Evolutionary conservation across 2,888 invertebrate species (phyloP), one percentile per base, ranked within the genome.

Genomic region (Caenorhabditis becei): DNA sequence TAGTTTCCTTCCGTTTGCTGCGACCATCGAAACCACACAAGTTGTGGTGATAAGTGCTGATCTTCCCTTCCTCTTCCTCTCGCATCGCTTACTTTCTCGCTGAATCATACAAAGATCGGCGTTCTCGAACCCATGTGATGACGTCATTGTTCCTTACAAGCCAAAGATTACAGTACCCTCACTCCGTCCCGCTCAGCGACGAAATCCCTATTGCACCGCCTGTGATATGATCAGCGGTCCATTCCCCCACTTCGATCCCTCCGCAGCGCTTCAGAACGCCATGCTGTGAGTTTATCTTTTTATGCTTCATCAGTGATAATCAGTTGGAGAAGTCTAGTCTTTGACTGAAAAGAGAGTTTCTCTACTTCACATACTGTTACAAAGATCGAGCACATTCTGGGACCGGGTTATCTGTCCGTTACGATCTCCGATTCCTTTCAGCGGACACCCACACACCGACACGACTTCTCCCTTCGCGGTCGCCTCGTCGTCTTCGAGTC

Each of bases 151-250:
- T 62, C 72, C 62, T 56, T 72, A 62, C 62, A 72, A 72, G 56
- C 71, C 78, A 63, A 78, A 66, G 70, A 59, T 78, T 78, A 78
- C 78, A 78, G 78, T 78, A 71, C 71, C 49, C 58, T 28, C 26
- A 16, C 16, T 24, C 26, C 28, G 11, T 24, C 28, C 35, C 49
- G 35, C 37, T 62, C 61, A 24, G 32, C 51, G 32, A 49, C 49
- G 26, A 44, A 47, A 47, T 14, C 26, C 51, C 35, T 35, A 44
- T 61, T 75, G 66, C 75, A 75, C 44, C 66, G 63, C 75, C 58
- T 65, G 75, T 75, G 44, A 75, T n/a, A n/a, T 75, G 75, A 75
- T 75, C 66, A 75, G 66, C 75, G 75, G 61, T 35, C 66, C 66
- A 18, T 75, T 75, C 58, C 59, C 66, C 44, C 75, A 53, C 10